Evolutionary conservation across 1,140 invertebrate genomes (phyloP).

Genomic region (Helicoverpa zea): DNA sequence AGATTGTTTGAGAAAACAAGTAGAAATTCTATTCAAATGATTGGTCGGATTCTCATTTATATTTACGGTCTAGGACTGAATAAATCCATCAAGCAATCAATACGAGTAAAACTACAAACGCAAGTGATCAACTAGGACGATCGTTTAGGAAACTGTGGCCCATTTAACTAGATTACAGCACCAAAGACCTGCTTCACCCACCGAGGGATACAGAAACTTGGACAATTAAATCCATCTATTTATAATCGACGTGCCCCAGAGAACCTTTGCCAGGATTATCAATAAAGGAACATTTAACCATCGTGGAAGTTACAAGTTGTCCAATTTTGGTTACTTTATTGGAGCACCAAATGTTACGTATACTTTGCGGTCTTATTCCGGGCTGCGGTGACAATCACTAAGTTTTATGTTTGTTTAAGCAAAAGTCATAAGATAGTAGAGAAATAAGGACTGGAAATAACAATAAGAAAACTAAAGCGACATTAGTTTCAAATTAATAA

Average conservation of each 20-base stretch:
- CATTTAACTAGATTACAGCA: conserved; percentile 44
- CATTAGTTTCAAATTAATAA: too few relatives aligned
- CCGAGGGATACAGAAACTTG: conserved; percentile 41
- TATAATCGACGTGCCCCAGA: conserved; percentile 45
- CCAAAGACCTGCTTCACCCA: conserved; percentile 16
- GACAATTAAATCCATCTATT: conserved; percentile 50
- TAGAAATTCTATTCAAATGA: not conserved
- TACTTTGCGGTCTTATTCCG: conserved; percentile 36
- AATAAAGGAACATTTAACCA: conserved; percentile 49
- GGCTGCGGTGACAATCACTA: not conserved
- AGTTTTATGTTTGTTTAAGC: not conserved
- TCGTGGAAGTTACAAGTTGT: conserved; percentile 46
- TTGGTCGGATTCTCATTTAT: not conserved
- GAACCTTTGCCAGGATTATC: conserved; percentile 44
- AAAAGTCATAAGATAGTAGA: too few relatives aligned
- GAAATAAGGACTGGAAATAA: too few relatives aligned
- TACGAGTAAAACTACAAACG: conserved; percentile 5
- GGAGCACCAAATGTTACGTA: conserved; percentile 48
- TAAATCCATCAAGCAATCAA: conserved; percentile 19
- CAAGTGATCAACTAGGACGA: conserved; percentile 21
- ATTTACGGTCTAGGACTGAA: not conserved
- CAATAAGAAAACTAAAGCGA: too few relatives aligned
- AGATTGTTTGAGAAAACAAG: not conserved
- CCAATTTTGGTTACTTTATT: conserved; percentile 61
- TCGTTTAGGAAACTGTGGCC: conserved; percentile 20